Percentiles rank a stretch among this genome's conserved stretches.
Evolutionary conservation across 2,797 vertebrate genomes (phyloP).

Genomic region (Gadopsis bispinosus): DNA sequence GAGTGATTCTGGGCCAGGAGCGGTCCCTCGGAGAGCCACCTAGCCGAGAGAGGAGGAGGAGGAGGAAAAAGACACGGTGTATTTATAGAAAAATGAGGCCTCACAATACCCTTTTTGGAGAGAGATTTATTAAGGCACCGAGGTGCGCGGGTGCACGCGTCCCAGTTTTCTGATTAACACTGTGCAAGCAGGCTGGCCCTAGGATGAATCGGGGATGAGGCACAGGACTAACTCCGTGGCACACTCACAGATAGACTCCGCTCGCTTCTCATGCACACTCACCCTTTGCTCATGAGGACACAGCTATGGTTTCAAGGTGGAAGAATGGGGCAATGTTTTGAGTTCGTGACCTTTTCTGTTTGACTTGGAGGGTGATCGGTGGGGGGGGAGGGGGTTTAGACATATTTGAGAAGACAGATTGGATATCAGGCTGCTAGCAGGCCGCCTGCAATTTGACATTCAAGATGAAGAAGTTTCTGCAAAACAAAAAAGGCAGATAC

Average conservation of each 20-base stretch:
- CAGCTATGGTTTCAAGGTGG: slow-evolving; percentile 59
- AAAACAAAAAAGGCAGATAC: slow-evolving; percentile 80
- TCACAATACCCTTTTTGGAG: slow-evolving; percentile 88
- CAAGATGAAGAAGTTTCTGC: slow-evolving; percentile 84
- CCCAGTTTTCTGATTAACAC: slow-evolving; percentile 88
- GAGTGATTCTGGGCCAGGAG: slow-evolving; percentile 88
- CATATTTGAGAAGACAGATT: slow-evolving; percentile 46
- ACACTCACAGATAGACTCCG: slow-evolving; percentile 69
- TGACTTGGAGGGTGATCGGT: slow-evolving; percentile 53
- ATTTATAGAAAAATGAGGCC: slow-evolving; percentile 91
- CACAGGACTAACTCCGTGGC: slow-evolving; percentile 78
- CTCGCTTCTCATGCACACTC: slow-evolving; percentile 72
- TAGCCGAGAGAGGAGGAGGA: slow-evolving; percentile 82
- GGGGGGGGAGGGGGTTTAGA: not conserved
- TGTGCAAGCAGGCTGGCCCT: slow-evolving; percentile 79
- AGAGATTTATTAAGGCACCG: slow-evolving; percentile 87
- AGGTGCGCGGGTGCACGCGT: slow-evolving; percentile 83
- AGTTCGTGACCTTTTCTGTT: slow-evolving; percentile 42
- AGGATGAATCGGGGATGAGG: slow-evolving; percentile 81
- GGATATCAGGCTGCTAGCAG: slow-evolving; percentile 65
- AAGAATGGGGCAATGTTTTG: slow-evolving; percentile 61
- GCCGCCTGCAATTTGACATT: slow-evolving; percentile 54
- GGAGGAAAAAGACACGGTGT: slow-evolving; percentile 82
- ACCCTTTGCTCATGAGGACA: slow-evolving; percentile 64
- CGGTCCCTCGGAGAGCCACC: slow-evolving; percentile 86